Evolutionary conservation across 1,140 invertebrate species (phyloP).

Genomic region (Drosophila subpulchrella): DNA sequence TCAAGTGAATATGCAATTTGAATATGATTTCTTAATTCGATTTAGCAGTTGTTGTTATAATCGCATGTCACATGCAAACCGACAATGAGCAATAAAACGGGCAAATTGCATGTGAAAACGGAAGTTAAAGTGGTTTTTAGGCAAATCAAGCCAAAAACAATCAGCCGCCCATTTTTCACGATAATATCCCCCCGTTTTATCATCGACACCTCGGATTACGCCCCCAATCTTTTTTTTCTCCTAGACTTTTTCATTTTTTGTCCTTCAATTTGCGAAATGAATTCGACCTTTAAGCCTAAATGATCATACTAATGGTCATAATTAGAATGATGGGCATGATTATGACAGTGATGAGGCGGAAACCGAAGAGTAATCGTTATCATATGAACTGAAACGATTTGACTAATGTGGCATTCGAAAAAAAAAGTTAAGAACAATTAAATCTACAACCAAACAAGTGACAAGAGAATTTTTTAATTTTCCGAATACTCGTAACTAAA

Average conservation of each 20-base stretch:
- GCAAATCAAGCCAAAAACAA: slow-evolving; percentile 30
- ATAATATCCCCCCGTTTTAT: neutral
- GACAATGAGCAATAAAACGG: slow-evolving; percentile 20
- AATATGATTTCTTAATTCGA: slow-evolving; percentile 46
- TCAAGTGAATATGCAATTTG: slow-evolving; percentile 36
- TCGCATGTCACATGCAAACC: slow-evolving; percentile 44
- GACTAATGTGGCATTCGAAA: neutral
- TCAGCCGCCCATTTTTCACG: slow-evolving; percentile 10
- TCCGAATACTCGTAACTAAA: neutral
- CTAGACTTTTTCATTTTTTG: slow-evolving; percentile 3
- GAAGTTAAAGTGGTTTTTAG: slow-evolving; percentile 45
- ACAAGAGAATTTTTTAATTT: neutral
- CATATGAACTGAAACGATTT: neutral
- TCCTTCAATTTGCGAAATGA: slow-evolving; percentile 31
- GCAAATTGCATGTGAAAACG: slow-evolving; percentile 42
- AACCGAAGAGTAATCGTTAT: slow-evolving; percentile 5
- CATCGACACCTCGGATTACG: slow-evolving; percentile 22
- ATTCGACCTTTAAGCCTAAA: slow-evolving; percentile 30
- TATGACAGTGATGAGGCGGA: slow-evolving; percentile 4
- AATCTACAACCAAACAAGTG: neutral
- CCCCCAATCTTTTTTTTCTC: slow-evolving; percentile 2
- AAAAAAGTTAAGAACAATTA: neutral
- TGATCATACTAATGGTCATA: slow-evolving; percentile 26
- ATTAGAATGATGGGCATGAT: slow-evolving; percentile 34
- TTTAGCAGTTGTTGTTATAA: slow-evolving; percentile 14